Evolutionary conservation across 2,797 vertebrate species (phyloP).

Genomic region (Dendrocincla fuliginosa): DNA sequence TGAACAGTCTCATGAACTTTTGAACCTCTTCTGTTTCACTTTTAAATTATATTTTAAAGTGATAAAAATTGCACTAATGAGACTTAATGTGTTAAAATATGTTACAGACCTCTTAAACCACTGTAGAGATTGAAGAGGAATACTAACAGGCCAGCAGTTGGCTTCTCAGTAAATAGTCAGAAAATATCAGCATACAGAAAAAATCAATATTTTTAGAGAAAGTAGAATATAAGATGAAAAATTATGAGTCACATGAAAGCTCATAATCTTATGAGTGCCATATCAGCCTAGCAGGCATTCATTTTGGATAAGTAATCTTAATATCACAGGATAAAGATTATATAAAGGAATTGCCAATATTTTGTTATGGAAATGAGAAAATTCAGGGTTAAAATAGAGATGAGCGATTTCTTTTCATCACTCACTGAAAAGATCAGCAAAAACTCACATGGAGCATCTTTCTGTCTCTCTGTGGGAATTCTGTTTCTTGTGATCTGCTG

Average conservation of each 20-base stretch:
- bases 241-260: background rate
- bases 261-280: background rate
- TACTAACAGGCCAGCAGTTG: background rate
- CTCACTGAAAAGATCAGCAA: slow-evolving; percentile 48
- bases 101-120: background rate
- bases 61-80: background rate
- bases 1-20: background rate
- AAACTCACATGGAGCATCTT: slow-evolving; percentile 47
- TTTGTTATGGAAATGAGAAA: slow-evolving; percentile 65
- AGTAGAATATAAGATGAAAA: slow-evolving; percentile 16
- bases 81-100: background rate
- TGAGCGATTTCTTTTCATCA: background rate
- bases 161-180: background rate
- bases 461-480: slow-evolving; percentile 60
- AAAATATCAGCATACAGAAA: background rate
- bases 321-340: slow-evolving; percentile 46
- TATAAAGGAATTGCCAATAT: slow-evolving; percentile 45
- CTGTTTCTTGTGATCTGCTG: slow-evolving; percentile 60
- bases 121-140: background rate
- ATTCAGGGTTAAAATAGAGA: slow-evolving; percentile 53
- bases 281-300: slow-evolving; percentile 42
- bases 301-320: slow-evolving; percentile 47
- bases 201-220: slow-evolving; percentile 50
- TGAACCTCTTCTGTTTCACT: background rate
- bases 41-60: background rate